These are phyloP conservation scores for Alligator sinensis DNA, from an alignment of 2,113 vertebrate genomes.

Conservation along the genomic window DNA sequence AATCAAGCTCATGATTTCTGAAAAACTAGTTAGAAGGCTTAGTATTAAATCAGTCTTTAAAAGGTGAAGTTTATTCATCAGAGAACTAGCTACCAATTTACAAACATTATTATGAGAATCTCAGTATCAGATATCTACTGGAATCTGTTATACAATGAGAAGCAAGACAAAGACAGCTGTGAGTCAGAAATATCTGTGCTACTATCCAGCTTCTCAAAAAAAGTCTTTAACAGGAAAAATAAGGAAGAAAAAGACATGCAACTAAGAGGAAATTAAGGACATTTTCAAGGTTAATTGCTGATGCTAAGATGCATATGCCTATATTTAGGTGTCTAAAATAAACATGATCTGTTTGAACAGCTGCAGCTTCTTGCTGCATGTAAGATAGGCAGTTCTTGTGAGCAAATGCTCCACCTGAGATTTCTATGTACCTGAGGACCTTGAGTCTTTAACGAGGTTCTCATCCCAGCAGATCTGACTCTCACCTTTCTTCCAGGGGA, in stretches of 20 bases:
- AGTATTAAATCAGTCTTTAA: constrained; percentile 65
- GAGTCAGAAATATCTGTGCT: constrained; percentile 75
- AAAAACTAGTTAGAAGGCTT: constrained; percentile 71
- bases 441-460: constrained; percentile 28
- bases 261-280: constrained; percentile 73
- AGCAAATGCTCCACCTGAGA: neutral
- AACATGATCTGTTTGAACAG: constrained; percentile 70
- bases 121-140: constrained; percentile 69
- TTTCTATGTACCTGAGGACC: constrained; percentile 39
- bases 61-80: constrained; percentile 74
- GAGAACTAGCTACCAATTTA: constrained; percentile 70
- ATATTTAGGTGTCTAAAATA: constrained; percentile 60
- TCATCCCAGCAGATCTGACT: constrained; percentile 8
- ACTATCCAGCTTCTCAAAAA: constrained; percentile 68
- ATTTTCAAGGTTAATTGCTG: constrained; percentile 70
- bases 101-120: constrained; percentile 75
- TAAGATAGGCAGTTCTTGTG: constrained; percentile 56
- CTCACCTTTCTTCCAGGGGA: neutral
- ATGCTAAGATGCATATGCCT: constrained; percentile 23
- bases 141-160: constrained; percentile 70
- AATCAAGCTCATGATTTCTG: constrained; percentile 67
- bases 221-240: constrained; percentile 69
- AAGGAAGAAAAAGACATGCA: constrained; percentile 59
- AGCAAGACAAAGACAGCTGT: constrained; percentile 71
- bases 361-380: constrained; percentile 64